phyloP scores from a whole-genome alignment of 2,797 vertebrate genomes.

The Huso huso region DNA sequence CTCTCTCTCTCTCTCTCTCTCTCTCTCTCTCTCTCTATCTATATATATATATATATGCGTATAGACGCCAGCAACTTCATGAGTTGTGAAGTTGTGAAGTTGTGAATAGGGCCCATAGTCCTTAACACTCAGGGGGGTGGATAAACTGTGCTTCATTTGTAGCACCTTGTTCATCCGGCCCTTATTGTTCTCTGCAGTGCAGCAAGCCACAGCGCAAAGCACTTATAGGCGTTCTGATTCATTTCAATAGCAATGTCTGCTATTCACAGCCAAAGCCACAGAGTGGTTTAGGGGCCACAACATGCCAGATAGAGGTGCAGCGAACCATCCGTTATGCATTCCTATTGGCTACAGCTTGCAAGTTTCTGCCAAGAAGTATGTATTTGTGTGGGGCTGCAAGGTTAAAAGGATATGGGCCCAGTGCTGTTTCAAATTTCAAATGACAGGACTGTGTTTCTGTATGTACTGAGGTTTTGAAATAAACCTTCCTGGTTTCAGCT shows the following conservation, averaged over 20 bases:
- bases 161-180: background rate
- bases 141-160: no score
- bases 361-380: background rate
- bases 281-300: slow-evolving; percentile 38
- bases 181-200: background rate
- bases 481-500: no score
- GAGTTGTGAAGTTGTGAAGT: no score
- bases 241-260: slow-evolving; percentile 26
- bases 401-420: background rate
- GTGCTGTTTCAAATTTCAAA: no score
- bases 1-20: no score
- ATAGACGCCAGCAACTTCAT: no score
- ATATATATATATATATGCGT: background rate
- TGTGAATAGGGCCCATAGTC: no score
- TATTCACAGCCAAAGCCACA: slow-evolving; percentile 44
- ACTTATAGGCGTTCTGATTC: background rate
- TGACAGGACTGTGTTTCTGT: no score
- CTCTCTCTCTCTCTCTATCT: no score
- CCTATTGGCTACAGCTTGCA: background rate
- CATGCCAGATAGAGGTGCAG: slow-evolving; percentile 27
- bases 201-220: background rate
- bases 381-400: background rate
- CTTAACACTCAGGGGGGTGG: no score
- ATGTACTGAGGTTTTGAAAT: no score
- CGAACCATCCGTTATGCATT: background rate